A percentile compares a stretch with the other conserved stretches of the same genome.
Conservation (phyloP, 1,140 invertebrate species). For the Zaprionus capensis region DNA sequence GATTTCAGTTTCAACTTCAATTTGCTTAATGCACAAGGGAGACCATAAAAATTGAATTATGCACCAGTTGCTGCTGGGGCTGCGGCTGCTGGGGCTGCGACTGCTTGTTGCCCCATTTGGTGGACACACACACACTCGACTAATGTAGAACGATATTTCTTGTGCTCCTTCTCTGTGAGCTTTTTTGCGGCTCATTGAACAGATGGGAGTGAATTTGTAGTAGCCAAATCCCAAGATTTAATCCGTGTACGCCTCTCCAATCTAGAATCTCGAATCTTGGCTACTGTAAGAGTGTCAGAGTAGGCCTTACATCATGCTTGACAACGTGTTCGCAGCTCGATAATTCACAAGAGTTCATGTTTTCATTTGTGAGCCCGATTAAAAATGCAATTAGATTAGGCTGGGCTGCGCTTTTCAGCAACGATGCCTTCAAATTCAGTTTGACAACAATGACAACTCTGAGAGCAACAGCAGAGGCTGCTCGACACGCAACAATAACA, state of each 20-base stretch:
- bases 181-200: slow-evolving; percentile 63
- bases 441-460: slow-evolving; percentile 50
- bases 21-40: slow-evolving; percentile 57
- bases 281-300: background rate
- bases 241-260: background rate
- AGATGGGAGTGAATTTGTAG: slow-evolving; percentile 31
- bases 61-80: slow-evolving; percentile 42
- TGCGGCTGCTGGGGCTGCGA: background rate
- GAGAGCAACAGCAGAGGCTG: slow-evolving; percentile 30
- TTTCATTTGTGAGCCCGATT: slow-evolving; percentile 22
- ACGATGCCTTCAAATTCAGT: slow-evolving; percentile 45
- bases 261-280: background rate
- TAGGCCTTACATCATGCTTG: slow-evolving; percentile 38
- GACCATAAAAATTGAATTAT: slow-evolving; percentile 75
- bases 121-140: background rate
- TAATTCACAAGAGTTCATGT: slow-evolving; percentile 50
- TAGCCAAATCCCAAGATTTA: slow-evolving; percentile 16
- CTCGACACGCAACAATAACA: slow-evolving; percentile 61
- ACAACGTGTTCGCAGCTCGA: slow-evolving; percentile 42
- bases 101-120: slow-evolving; percentile 20
- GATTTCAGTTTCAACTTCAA: slow-evolving; percentile 19
- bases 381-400: slow-evolving; percentile 70
- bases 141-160: slow-evolving; percentile 49
- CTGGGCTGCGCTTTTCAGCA: slow-evolving; percentile 39
- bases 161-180: slow-evolving; percentile 42